Evolutionary conservation across 2,113 vertebrate species (phyloP).

Genomic region (Brachyistius frenatus): DNA sequence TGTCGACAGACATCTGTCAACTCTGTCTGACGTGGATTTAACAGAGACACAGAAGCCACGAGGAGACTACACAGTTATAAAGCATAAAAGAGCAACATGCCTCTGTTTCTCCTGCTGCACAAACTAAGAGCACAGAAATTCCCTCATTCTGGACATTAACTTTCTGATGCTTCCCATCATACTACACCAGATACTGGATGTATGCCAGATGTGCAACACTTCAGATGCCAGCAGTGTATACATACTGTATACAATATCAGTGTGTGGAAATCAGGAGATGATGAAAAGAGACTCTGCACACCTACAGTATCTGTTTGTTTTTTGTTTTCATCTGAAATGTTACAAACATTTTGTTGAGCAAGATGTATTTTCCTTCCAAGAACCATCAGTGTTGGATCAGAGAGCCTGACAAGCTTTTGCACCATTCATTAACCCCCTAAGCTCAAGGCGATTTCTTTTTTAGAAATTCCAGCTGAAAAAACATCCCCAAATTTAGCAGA

Average conservation of each 20-base stretch:
- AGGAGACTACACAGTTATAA: not conserved
- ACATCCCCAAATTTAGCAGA: not conserved
- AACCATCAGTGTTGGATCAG: not conserved
- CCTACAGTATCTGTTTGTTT: not conserved
- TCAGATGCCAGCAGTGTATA: not conserved
- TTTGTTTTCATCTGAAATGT: not conserved
- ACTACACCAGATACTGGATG: not conserved
- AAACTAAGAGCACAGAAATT: not conserved
- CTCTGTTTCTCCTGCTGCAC: not conserved
- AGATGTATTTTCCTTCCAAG: not conserved
- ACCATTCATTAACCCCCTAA: not conserved
- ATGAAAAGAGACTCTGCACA: not conserved
- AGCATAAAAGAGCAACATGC: not conserved
- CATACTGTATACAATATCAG: not conserved
- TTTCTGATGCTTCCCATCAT: not conserved
- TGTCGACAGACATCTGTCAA: no score
- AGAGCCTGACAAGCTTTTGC: not conserved
- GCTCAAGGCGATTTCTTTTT: not conserved
- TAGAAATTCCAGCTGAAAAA: slow-evolving; percentile 1
- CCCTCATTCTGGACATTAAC: not conserved
- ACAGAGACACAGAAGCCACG: no score
- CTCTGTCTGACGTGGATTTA: no score
- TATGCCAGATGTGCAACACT: not conserved
- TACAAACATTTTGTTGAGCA: not conserved
- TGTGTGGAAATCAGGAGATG: not conserved